A percentile compares a stretch with the other conserved stretches of the same genome.
These are phyloP conservation scores for Limenitis camilla DNA, from an alignment of 2,888 invertebrate species.

Conservation along the genomic window DNA sequence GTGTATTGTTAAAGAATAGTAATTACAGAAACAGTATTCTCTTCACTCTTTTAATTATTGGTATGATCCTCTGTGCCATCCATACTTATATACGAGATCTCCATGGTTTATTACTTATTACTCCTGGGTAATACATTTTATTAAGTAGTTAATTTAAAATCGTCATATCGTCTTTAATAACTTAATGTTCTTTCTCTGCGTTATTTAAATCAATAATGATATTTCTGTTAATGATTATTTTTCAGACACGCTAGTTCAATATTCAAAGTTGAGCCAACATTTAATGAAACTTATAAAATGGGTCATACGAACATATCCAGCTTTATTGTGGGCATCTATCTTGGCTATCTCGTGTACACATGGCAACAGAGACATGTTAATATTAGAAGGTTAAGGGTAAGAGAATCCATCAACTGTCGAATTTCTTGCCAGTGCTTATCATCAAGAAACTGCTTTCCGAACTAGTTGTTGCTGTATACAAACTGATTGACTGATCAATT, in stretches of 20 bases:
- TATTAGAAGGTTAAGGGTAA: conserved; percentile 29
- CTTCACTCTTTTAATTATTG: conserved; percentile 21
- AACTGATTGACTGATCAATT: too few relatives aligned
- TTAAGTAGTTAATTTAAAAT: background rate
- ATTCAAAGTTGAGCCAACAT: conserved; percentile 30
- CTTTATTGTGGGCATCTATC: conserved; percentile 36
- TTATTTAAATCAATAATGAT: background rate
- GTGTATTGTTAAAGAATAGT: conserved; percentile 18
- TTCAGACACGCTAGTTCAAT: conserved; percentile 24
- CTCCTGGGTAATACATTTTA: conserved; percentile 30
- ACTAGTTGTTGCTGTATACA: too few relatives aligned
- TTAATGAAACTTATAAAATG: conserved; percentile 39
- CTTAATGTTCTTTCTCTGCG: background rate
- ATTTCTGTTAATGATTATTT: background rate
- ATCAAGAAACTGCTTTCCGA: too few relatives aligned
- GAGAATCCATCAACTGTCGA: too few relatives aligned
- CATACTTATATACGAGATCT: conserved; percentile 35
- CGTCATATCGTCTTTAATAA: background rate
- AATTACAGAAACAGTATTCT: conserved; percentile 21
- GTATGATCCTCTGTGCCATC: conserved; percentile 28
- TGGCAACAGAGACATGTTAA: conserved; percentile 30
- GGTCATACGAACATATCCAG: conserved; percentile 40
- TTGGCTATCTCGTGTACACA: conserved; percentile 35
- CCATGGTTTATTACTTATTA: conserved; percentile 27
- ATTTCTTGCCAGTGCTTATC: too few relatives aligned